phyloP scores from a whole-genome alignment of 2,113 vertebrate species.

The Oenanthe melanoleuca region DNA sequence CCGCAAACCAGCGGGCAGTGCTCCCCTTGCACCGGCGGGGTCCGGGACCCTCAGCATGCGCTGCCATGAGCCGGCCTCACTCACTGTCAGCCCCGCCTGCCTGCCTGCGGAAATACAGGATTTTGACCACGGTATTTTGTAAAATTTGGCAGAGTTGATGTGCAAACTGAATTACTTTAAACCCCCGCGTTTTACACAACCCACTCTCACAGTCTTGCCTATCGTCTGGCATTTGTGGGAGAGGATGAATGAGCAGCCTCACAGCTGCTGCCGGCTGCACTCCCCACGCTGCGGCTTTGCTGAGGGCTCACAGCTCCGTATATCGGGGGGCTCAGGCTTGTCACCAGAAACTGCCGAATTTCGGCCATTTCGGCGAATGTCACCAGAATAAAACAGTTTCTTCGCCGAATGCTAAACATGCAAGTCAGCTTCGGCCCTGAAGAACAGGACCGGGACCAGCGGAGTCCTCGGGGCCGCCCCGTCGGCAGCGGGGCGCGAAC shows the following conservation, averaged over 20 bases:
- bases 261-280: not conserved
- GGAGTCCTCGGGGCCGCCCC: fast-evolving
- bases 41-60: fast-evolving
- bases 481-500: not conserved
- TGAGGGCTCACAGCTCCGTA: fast-evolving
- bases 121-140: not conserved
- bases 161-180: not conserved
- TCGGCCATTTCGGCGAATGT: fast-evolving
- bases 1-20: not conserved
- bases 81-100: fast-evolving
- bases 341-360: not conserved
- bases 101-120: fast-evolving
- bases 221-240: not conserved
- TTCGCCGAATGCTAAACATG: fast-evolving
- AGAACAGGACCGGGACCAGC: fast-evolving
- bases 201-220: not conserved
- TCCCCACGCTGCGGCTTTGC: not conserved
- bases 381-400: no score
- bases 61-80: fast-evolving
- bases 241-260: not conserved
- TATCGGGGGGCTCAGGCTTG: not conserved
- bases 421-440: no score
- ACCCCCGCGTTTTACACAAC: fast-evolving
- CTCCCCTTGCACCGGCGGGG: fast-evolving
- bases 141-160: not conserved